Evolutionary conservation across 2,113 vertebrate species (phyloP).

Genomic region (Plecturocebus donacophilus): DNA sequence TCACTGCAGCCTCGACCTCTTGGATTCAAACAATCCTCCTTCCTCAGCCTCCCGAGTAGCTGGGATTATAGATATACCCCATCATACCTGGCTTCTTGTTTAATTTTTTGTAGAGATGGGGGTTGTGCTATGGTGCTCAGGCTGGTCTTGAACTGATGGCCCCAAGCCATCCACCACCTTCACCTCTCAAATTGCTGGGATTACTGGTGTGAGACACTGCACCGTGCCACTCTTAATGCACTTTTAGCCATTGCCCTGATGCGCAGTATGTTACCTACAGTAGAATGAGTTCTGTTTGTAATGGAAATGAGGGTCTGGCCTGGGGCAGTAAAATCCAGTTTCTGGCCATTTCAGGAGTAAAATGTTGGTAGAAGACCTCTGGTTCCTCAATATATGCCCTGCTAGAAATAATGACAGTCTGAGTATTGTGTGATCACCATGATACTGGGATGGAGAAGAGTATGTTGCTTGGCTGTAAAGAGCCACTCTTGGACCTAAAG

Average conservation of each 20-base stretch:
- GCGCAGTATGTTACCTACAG: accelerated
- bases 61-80: too few relatives aligned
- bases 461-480: background rate
- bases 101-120: too few relatives aligned
- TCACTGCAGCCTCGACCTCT: too few relatives aligned
- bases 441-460: background rate
- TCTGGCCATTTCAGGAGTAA: background rate
- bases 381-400: background rate
- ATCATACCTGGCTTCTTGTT: too few relatives aligned
- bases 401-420: background rate
- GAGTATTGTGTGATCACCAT: background rate
- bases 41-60: too few relatives aligned
- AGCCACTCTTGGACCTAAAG: background rate
- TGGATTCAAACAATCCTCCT: too few relatives aligned
- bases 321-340: background rate
- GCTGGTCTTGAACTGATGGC: too few relatives aligned
- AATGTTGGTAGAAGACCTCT: background rate
- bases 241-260: background rate
- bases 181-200: too few relatives aligned
- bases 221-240: background rate
- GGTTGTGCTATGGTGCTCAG: too few relatives aligned
- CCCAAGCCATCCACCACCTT: too few relatives aligned
- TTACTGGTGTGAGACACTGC: too few relatives aligned
- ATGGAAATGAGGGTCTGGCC: background rate
- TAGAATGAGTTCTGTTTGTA: background rate